A percentile compares a stretch with the other conserved stretches of the same genome.
Conservation (phyloP, 2,113 vertebrate species). For the Neogobius melanostomus region DNA sequence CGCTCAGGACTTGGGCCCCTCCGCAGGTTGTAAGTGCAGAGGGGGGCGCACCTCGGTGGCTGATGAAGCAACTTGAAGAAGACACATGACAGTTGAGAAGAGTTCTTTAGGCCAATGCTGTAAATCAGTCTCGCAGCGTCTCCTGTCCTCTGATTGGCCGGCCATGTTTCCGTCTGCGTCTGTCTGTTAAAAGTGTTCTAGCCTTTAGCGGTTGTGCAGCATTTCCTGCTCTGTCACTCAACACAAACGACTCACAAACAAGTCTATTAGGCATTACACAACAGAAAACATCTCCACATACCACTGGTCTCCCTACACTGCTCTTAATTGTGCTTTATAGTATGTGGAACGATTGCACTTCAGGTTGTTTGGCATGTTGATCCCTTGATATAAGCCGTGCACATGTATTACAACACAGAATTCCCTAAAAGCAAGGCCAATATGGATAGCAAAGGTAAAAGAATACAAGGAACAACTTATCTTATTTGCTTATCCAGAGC, state of each 20-base stretch:
- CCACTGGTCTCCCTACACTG: neutral
- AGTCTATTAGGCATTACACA: slow-evolving; percentile 6
- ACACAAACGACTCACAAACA: neutral
- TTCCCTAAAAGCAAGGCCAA: too few species aligned
- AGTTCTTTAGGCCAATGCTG: slow-evolving; percentile 30
- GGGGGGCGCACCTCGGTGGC: slow-evolving; percentile 11
- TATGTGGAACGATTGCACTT: too few species aligned
- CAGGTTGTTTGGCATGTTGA: neutral
- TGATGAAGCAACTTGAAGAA: slow-evolving; percentile 22
- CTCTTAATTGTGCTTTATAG: too few species aligned
- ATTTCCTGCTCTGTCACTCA: slow-evolving; percentile 16
- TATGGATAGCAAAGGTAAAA: too few species aligned
- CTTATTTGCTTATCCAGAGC: neutral
- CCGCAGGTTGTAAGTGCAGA: neutral
- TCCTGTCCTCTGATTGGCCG: slow-evolving; percentile 35
- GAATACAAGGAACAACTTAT: neutral
- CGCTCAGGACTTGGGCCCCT: slow-evolving; percentile 14
- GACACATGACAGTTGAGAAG: slow-evolving; percentile 30
- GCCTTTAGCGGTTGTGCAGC: slow-evolving; percentile 22
- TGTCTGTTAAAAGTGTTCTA: slow-evolving; percentile 35
- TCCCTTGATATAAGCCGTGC: neutral
- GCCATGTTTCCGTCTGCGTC: slow-evolving; percentile 24
- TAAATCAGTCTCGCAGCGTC: slow-evolving; percentile 43
- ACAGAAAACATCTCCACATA: neutral
- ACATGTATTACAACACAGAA: too few species aligned